Evolutionary conservation across 2,797 vertebrate species (phyloP).

Genomic region (Pseudopleuronectes americanus): DNA sequence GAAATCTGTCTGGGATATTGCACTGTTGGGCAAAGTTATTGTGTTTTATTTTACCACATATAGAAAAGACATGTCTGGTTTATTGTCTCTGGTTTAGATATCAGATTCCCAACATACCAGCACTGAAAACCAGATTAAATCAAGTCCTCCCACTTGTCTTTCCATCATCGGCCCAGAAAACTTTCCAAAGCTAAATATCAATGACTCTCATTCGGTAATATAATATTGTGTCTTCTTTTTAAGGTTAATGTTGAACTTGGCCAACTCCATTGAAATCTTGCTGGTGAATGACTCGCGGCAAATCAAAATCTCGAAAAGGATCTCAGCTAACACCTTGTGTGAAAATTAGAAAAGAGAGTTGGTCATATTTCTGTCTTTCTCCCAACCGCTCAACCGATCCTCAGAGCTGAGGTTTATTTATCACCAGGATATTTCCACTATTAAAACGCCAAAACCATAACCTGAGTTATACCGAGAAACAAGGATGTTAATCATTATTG

Average conservation of each 20-base stretch:
- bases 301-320: slow-evolving; percentile 16
- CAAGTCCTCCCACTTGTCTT: background rate
- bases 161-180: background rate
- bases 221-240: background rate
- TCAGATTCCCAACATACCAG: background rate
- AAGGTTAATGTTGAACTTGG: slow-evolving; percentile 22
- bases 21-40: background rate
- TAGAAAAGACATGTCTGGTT: no score
- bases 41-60: background rate
- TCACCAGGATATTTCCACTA: background rate
- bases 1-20: no score
- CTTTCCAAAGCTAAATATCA: slow-evolving; percentile 1
- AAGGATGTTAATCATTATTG: background rate
- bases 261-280: slow-evolving; percentile 9
- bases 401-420: slow-evolving; percentile 6
- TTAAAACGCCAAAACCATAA: background rate
- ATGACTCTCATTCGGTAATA: background rate
- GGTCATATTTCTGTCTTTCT: slow-evolving; percentile 11
- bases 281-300: slow-evolving; percentile 23
- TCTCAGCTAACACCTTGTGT: slow-evolving; percentile 9
- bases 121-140: background rate
- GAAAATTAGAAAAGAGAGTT: slow-evolving; percentile 5
- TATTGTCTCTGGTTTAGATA: background rate
- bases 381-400: background rate
- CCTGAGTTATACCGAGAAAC: background rate